phyloP scores from a whole-genome alignment of 2,888 invertebrate genomes.

The Cerastis rubricosa region DNA sequence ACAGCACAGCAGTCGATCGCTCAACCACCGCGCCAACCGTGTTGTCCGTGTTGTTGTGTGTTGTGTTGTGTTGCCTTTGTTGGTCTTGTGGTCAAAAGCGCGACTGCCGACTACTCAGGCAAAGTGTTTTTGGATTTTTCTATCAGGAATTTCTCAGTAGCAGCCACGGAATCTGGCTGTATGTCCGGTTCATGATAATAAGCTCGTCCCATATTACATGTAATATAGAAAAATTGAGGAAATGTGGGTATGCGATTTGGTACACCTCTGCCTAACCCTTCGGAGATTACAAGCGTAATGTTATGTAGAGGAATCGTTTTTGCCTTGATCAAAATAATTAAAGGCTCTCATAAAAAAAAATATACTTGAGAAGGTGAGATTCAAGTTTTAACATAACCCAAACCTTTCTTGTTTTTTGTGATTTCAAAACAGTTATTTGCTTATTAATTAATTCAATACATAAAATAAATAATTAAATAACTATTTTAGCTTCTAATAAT shows the following conservation, averaged over 20 bases:
- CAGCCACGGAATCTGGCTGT: neutral
- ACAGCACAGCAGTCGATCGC: too few species aligned
- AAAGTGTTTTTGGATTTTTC: neutral
- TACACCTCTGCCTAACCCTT: neutral
- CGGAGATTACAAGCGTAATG: neutral
- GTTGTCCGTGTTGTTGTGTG: too few species aligned
- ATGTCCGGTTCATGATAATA: too few species aligned
- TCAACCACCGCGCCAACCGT: too few species aligned
- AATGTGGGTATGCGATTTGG: neutral
- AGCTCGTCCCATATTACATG: neutral
- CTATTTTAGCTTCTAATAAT: too few species aligned
- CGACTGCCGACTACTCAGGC: neutral
- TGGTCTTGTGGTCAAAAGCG: too few species aligned
- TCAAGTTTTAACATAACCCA: neutral
- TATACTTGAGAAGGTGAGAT: neutral
- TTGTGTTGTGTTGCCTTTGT: too few species aligned
- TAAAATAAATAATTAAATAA: neutral
- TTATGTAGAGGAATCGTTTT: neutral
- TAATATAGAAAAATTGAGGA: neutral
- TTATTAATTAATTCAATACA: too few species aligned
- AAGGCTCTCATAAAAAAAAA: neutral
- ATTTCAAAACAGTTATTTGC: neutral
- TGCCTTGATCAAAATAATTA: too few species aligned
- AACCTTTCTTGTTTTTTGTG: neutral
- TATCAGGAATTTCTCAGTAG: neutral